Conservation (phyloP, 2,888 invertebrate genomes). For the Phanerotoma sp. region DNA sequence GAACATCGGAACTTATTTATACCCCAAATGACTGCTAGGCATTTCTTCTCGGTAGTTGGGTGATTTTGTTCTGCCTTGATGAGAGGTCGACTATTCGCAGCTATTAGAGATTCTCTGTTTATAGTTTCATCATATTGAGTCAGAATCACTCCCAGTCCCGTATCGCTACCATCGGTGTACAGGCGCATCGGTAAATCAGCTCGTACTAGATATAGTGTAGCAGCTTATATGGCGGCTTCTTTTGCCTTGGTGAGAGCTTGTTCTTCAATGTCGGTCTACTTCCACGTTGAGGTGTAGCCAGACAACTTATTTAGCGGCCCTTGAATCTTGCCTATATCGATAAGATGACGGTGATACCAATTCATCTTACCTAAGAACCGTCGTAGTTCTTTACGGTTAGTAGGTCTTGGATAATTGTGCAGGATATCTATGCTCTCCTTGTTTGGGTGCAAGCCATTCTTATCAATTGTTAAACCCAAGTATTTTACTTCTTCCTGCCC, state of each 20-base stretch:
- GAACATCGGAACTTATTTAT: background rate
- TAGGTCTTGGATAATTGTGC: background rate
- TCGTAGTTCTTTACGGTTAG: background rate
- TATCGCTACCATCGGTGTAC: background rate
- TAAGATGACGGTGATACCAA: background rate
- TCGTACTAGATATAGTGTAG: background rate
- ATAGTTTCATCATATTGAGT: background rate
- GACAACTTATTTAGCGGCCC: background rate
- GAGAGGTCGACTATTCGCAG: background rate
- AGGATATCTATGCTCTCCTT: background rate
- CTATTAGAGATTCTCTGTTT: background rate
- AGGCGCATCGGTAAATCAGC: background rate
- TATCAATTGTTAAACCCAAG: background rate
- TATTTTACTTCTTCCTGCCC: background rate
- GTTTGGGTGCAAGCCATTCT: background rate
- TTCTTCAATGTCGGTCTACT: no score
- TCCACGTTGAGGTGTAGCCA: background rate
- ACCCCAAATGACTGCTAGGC: no score
- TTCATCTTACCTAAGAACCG: conserved; percentile 1
- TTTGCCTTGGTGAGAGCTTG: no score
- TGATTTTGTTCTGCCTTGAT: background rate
- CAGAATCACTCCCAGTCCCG: background rate
- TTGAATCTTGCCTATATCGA: background rate
- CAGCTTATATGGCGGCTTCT: background rate
- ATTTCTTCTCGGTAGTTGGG: no score